Evolutionary conservation across 2,888 invertebrate species (phyloP).

Genomic region (Mantis religiosa): DNA sequence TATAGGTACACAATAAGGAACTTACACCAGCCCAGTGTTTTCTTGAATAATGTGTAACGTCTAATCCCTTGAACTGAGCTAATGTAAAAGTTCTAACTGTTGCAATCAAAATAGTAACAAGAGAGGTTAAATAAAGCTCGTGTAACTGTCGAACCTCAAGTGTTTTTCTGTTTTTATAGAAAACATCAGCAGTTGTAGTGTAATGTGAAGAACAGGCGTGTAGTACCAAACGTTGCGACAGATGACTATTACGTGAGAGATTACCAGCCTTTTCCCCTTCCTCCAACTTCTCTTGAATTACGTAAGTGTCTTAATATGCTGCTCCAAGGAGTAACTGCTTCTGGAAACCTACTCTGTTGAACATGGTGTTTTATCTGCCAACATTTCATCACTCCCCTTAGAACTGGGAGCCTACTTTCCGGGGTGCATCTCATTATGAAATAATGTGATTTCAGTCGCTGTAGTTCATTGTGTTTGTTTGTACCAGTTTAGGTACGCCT

Average conservation of each 20-base stretch:
- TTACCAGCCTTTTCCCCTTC: not conserved
- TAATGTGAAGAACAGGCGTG: not conserved
- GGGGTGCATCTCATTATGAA: not conserved
- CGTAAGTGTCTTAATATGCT: not conserved
- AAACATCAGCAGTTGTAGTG: not conserved
- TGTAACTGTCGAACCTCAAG: no score
- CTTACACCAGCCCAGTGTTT: no score
- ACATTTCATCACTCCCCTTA: not conserved
- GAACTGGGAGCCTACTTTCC: not conserved
- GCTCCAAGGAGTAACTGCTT: not conserved
- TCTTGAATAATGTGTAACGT: no score
- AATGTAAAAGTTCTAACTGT: no score
- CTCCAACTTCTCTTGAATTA: not conserved
- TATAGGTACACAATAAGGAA: no score
- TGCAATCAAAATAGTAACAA: no score
- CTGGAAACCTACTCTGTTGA: not conserved
- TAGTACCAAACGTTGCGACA: not conserved
- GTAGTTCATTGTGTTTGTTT: no score
- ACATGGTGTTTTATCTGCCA: not conserved
- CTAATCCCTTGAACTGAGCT: no score
- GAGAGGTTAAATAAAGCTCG: no score
- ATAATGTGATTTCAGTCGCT: no score
- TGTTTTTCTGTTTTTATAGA: no score
- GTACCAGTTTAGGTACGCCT: no score
- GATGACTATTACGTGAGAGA: not conserved